A percentile compares a stretch with the other conserved stretches of the same genome.
phyloP scores from a whole-genome alignment of 2,113 vertebrate genomes.

The Dissostichus mawsoni region DNA sequence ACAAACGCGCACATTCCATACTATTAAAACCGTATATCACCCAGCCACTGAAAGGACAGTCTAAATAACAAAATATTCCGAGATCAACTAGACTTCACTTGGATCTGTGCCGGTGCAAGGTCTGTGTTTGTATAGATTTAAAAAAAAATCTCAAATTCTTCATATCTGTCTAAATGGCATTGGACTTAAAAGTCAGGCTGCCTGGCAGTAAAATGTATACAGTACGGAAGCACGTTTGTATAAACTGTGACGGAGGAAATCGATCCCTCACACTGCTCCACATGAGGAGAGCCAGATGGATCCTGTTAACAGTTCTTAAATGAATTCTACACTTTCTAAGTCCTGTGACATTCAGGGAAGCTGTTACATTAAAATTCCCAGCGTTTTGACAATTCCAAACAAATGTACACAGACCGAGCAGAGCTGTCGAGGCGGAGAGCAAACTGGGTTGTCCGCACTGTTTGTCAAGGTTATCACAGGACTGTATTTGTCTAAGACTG shows the following conservation, averaged over 20 bases:
- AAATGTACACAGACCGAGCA: constrained; percentile 61
- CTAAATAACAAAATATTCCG: constrained; percentile 41
- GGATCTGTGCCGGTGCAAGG: constrained; percentile 16
- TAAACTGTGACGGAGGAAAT: constrained; percentile 78
- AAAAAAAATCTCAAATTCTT: background rate
- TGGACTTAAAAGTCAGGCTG: constrained; percentile 43
- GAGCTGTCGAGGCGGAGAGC: constrained; percentile 34
- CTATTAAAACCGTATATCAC: background rate
- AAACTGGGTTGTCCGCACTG: constrained; percentile 49
- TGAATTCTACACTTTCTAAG: constrained; percentile 71
- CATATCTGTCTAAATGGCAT: constrained; percentile 44
- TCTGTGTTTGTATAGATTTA: constrained; percentile 21
- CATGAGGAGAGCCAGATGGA: constrained; percentile 74
- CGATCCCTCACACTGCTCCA: constrained; percentile 74
- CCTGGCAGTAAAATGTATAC: constrained; percentile 63
- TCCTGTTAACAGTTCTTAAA: constrained; percentile 76
- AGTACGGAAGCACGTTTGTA: constrained; percentile 75
- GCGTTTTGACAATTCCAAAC: constrained; percentile 79
- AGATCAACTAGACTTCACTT: constrained; percentile 18
- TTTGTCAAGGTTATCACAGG: constrained; percentile 75
- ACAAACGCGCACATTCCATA: constrained; percentile 16
- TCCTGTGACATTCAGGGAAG: constrained; percentile 69
- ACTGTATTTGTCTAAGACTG: constrained; percentile 56
- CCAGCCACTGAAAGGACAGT: constrained; percentile 36
- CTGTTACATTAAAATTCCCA: constrained; percentile 71